Base-by-base conservation (phyloP, 2,797 vertebrate species). In the Sebastes umbrosus region DNA sequence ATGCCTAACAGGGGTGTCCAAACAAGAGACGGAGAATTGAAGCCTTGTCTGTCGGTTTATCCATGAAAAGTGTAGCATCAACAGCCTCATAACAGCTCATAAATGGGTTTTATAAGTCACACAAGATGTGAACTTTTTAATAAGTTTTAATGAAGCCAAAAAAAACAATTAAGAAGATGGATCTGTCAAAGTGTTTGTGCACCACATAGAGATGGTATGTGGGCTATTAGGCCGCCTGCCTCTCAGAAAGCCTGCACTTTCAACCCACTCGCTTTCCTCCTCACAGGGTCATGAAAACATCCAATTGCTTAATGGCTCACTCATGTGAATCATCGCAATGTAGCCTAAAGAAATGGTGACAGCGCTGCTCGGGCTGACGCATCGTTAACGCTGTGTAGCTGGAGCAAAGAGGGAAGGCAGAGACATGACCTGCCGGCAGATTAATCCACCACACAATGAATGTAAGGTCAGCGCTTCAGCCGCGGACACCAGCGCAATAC, bases 281-380 rank as follows among this genome's bases (percentile, higher is more conserved):
- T 90, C 70, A 66, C 73, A 54, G 87, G 90, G 88, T 92, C 88
- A 89, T 50, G 85, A 88, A 93, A 91, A 92, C 87, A 90, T 91
- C 75, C 64, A 85, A 66, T 92, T 90, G 91, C 85, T 83, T 90
- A 91, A 91, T 90, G 87, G 90, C 84, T 87, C 88, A 81, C 85
- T 92, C 86, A 73, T 89, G 88, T 90, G 92, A 88, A 89, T 93
- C 90, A 89, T 84, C 27, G 20, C 82, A 67, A 60, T 39, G 16
- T 31, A 84, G 83, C 75, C 88, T 68, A 36, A 69, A 88, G 90
- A 91, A 82, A 79, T 5, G 14, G 85, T 71, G 82, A 88, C 86
- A 80, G 89, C 2, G 68, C 66, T 81, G 75, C 52, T 75, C 22
- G 1, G 62, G 57, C 72, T 69, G 88, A 79, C 60, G 82, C 85